These are phyloP conservation scores for Crotophaga sulcirostris DNA, from an alignment of 2,113 vertebrate genomes.

Conservation along the genomic window DNA sequence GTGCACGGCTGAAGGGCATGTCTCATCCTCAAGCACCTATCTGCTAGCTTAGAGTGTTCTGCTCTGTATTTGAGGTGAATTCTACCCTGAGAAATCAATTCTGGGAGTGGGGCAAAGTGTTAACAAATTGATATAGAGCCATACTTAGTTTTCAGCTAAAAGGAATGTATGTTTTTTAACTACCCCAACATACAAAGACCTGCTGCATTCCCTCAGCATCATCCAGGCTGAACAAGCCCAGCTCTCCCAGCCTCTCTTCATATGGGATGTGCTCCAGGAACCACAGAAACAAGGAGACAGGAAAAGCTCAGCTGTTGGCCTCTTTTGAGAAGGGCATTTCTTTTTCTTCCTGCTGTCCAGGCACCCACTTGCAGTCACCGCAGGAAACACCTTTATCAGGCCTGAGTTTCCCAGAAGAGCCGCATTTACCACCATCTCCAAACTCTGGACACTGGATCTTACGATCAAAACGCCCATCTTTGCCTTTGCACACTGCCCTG, in stretches of 20 bases:
- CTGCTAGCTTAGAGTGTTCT: not conserved
- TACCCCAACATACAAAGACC: not conserved
- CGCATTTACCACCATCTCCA: not conserved
- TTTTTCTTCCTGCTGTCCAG: too few species aligned
- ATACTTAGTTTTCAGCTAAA: not conserved
- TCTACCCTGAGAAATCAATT: not conserved
- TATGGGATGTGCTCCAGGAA: not conserved
- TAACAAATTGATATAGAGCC: not conserved
- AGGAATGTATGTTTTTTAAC: not conserved
- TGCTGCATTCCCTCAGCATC: not conserved
- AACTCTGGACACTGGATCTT: not conserved
- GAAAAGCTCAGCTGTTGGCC: not conserved
- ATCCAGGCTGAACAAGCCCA: not conserved
- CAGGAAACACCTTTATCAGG: not conserved
- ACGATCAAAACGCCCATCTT: not conserved
- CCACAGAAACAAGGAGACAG: not conserved
- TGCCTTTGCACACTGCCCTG: not conserved
- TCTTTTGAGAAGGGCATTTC: rapidly evolving
- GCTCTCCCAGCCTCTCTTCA: too few species aligned
- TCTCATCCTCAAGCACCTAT: rapidly evolving
- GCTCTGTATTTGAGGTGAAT: not conserved
- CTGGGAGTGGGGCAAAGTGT: not conserved
- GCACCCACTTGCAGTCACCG: too few species aligned
- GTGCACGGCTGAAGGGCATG: rapidly evolving
- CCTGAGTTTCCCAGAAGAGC: not conserved